Conservation (phyloP, 2,888 invertebrate genomes). For the Caenorhabditis drosophilae region DNA sequence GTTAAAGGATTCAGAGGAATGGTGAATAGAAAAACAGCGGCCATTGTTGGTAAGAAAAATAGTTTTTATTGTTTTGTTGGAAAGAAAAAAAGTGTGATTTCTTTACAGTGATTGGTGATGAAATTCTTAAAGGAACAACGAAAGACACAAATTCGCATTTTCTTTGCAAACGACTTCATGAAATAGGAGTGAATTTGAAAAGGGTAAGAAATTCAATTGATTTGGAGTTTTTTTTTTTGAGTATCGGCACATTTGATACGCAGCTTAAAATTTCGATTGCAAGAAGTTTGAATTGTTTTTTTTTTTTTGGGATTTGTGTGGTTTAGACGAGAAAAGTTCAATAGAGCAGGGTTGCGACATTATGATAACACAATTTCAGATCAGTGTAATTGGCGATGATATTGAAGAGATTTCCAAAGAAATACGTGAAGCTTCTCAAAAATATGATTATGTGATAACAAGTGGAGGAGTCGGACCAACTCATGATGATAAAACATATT, state of each 20-base stretch:
- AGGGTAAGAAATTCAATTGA: constrained; percentile 69
- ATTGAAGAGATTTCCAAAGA: constrained; percentile 76
- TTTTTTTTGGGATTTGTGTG: too few relatives aligned
- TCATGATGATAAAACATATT: constrained; percentile 81
- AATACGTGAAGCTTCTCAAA: constrained; percentile 70
- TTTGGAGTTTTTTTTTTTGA: background rate
- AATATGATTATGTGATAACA: constrained; percentile 75
- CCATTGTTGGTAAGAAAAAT: constrained; percentile 18
- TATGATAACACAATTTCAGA: too few relatives aligned
- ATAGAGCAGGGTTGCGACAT: too few relatives aligned
- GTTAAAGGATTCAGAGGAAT: too few relatives aligned
- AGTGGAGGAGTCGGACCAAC: constrained; percentile 82
- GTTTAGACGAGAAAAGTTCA: too few relatives aligned
- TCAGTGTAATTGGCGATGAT: constrained; percentile 78
- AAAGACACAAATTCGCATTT: constrained; percentile 78
- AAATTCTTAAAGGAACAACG: constrained; percentile 79
- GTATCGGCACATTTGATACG: too few relatives aligned
- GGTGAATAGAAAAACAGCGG: constrained; percentile 34
- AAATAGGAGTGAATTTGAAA: constrained; percentile 76
- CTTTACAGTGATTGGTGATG: constrained; percentile 78
- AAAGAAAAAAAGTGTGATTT: background rate
- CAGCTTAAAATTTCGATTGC: too few relatives aligned
- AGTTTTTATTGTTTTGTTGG: background rate
- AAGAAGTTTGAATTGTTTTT: too few relatives aligned
- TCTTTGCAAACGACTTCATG: constrained; percentile 75